phyloP scores from a whole-genome alignment of 2,797 vertebrate species.

The Pseudocheirus occidentalis region DNA sequence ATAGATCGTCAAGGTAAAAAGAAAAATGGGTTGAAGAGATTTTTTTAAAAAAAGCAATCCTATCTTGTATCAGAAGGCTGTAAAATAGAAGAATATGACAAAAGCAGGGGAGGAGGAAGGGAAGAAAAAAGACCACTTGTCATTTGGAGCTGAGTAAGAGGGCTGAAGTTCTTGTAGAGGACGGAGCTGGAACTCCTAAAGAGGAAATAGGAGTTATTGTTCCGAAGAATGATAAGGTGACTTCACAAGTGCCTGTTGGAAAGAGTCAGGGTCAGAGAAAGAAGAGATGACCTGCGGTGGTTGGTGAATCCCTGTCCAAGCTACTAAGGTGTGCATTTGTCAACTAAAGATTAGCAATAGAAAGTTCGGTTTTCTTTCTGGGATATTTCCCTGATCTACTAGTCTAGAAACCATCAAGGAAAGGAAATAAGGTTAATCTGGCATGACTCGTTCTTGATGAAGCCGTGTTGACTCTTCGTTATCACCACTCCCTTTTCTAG shows the following conservation, averaged over 20 bases:
- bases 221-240: background rate
- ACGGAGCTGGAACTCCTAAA: background rate
- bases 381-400: background rate
- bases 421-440: background rate
- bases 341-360: background rate
- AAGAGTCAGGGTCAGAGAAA: background rate
- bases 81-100: background rate
- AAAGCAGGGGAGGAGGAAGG: background rate
- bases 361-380: background rate
- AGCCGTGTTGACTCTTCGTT: background rate
- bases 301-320: background rate
- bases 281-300: background rate
- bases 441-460: background rate
- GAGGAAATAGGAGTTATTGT: background rate
- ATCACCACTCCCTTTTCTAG: background rate
- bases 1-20: background rate
- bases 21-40: background rate
- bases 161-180: background rate
- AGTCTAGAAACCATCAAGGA: background rate
- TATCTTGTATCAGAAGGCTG: background rate
- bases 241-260: background rate
- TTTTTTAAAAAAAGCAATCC: background rate
- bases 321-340: background rate
- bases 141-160: background rate
- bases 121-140: background rate